phyloP scores from a whole-genome alignment of 1,140 invertebrate species.

The Mya arenaria region DNA sequence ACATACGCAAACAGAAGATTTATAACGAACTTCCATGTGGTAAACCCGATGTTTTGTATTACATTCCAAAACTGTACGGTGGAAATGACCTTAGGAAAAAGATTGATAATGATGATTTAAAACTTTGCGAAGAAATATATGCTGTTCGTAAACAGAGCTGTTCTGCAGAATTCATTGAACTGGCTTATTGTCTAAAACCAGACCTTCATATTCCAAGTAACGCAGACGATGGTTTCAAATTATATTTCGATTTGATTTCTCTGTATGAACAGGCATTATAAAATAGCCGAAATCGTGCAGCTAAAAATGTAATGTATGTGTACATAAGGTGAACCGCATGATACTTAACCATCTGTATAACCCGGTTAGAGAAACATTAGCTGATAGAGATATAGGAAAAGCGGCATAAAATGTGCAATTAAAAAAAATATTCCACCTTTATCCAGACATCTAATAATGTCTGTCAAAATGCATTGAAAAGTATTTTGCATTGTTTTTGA shows the following conservation, averaged over 20 bases:
- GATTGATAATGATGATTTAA: constrained; percentile 23
- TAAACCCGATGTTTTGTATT: constrained; percentile 42
- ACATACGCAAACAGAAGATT: constrained; percentile 5
- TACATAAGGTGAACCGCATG: no score
- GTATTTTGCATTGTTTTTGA: no score
- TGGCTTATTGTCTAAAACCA: constrained; percentile 20
- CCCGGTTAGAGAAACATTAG: no score
- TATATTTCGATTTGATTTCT: constrained; percentile 19
- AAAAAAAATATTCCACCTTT: no score
- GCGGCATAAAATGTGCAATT: no score
- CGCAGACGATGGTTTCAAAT: constrained; percentile 3
- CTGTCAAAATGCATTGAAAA: no score
- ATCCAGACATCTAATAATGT: no score
- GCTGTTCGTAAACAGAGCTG: constrained; percentile 1
- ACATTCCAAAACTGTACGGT: constrained; percentile 16
- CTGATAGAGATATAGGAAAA: no score
- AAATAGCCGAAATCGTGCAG: no score
- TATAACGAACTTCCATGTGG: constrained; percentile 26
- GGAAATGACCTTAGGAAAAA: constrained; percentile 8
- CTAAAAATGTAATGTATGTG: no score
- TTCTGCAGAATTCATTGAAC: constrained; percentile 3
- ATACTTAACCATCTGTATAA: no score
- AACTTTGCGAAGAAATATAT: constrained; percentile 20
- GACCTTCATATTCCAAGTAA: constrained; percentile 30
- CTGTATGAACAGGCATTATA: no score